Evolutionary conservation across 2,113 vertebrate species (phyloP).

Genomic region (Chunga burmeisteri): DNA sequence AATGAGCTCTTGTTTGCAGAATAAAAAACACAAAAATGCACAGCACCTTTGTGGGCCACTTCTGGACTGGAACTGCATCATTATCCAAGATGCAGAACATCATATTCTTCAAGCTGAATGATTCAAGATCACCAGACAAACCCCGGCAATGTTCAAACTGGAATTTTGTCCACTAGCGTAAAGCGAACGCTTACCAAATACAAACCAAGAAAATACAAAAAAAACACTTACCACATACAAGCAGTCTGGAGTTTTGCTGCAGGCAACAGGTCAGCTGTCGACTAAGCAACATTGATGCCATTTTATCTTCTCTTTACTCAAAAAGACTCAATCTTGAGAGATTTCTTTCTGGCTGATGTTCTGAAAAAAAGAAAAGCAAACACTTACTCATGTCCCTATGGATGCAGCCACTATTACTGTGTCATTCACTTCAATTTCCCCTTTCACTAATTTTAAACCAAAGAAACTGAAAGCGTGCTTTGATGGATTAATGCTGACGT

Average conservation of each 20-base stretch:
- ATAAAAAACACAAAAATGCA: not conserved
- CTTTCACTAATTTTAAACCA: not conserved
- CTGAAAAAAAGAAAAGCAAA: not conserved
- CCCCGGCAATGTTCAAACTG: not conserved
- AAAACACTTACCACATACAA: conserved; percentile 74
- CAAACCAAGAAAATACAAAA: not conserved
- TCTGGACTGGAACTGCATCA: not conserved
- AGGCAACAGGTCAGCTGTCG: conserved; percentile 75
- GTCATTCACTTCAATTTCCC: not conserved
- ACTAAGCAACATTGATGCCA: conserved; percentile 83
- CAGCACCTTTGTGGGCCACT: not conserved
- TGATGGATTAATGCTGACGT: not conserved
- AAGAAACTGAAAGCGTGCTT: not conserved
- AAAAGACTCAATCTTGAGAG: not conserved
- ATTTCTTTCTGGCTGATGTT: not conserved
- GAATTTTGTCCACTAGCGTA: not conserved
- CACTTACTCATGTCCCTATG: not conserved
- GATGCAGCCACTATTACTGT: not conserved
- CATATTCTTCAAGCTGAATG: not conserved
- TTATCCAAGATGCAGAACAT: not conserved
- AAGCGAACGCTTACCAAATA: conserved; percentile 64
- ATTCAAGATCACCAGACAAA: not conserved
- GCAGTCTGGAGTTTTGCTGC: conserved; percentile 76
- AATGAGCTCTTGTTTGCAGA: not conserved
- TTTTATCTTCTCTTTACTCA: conserved; percentile 49